These are phyloP conservation scores for Drosophila sproati DNA, from an alignment of 1,140 invertebrate genomes.

Conservation along the genomic window DNA sequence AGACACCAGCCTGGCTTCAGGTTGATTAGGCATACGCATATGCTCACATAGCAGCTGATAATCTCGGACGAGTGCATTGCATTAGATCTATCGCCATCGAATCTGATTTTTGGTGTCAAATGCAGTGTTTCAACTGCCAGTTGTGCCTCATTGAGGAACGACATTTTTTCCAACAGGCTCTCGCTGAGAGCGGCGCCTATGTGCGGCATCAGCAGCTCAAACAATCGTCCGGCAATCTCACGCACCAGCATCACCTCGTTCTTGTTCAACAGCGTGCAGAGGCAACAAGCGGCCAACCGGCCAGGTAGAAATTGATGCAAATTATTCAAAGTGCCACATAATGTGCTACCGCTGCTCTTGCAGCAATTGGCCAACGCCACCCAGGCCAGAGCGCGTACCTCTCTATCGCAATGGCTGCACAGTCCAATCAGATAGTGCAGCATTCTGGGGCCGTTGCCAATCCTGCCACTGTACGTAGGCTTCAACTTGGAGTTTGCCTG, in stretches of 20 bases:
- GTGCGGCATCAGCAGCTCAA: conserved; percentile 39
- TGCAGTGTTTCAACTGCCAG: conserved; percentile 14
- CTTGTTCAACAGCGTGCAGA: conserved; percentile 64
- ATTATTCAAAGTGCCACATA: conserved; percentile 6
- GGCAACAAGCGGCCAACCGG: conserved; percentile 67
- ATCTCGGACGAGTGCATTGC: conserved; percentile 49
- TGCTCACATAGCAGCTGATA: conserved; percentile 56
- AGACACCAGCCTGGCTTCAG: conserved; percentile 40
- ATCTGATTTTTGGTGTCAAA: neutral
- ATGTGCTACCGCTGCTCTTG: neutral
- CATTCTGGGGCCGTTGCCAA: conserved; percentile 15
- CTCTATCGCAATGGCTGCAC: conserved; percentile 63
- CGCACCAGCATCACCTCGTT: conserved; percentile 64
- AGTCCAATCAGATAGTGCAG: conserved; percentile 58
- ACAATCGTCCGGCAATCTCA: conserved; percentile 63
- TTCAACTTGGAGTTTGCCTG: conserved; percentile 18
- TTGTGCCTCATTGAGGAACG: conserved; percentile 43
- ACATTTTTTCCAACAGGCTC: conserved; percentile 42
- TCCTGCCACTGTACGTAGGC: neutral
- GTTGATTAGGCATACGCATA: conserved; percentile 43
- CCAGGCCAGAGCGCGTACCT: conserved; percentile 74
- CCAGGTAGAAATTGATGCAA: conserved; percentile 61
- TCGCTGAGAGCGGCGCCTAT: conserved; percentile 8
- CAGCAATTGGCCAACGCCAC: conserved; percentile 53
- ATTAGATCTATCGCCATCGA: neutral